Conservation (phyloP, 2,888 invertebrate species). For the Hemaris fuciformis region DNA sequence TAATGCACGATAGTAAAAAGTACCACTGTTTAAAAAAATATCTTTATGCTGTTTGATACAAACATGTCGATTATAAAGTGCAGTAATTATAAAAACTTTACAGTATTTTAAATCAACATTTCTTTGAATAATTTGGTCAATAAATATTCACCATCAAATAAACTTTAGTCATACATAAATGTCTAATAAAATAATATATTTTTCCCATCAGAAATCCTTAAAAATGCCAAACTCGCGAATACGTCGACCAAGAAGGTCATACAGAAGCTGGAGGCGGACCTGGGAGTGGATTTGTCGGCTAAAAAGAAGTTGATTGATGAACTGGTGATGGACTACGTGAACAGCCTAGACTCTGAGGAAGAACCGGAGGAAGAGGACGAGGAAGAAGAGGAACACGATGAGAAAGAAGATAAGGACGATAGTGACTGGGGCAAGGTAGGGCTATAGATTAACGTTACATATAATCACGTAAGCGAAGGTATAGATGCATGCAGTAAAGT, state of each 20-base stretch:
- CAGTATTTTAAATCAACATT: too few species aligned
- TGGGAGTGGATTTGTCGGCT: conserved; percentile 87
- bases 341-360: conserved; percentile 57
- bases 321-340: conserved; percentile 90
- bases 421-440: conserved; percentile 33
- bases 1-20: neutral
- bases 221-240: conserved; percentile 91
- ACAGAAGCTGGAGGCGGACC: conserved; percentile 90
- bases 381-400: conserved; percentile 32
- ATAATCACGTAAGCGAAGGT: too few species aligned
- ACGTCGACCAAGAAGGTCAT: conserved; percentile 95
- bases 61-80: too few species aligned
- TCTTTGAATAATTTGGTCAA: too few species aligned
- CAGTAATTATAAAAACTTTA: too few species aligned
- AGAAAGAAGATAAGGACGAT: conserved; percentile 60
- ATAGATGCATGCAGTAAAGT: too few species aligned
- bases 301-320: conserved; percentile 94
- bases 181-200: neutral
- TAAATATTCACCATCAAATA: too few species aligned
- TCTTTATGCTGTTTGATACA: too few species aligned
- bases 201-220: conserved; percentile 88
- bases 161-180: neutral
- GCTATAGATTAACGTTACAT: neutral
- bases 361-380: conserved; percentile 47
- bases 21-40: too few species aligned